Evolutionary conservation across 2,797 vertebrate genomes (phyloP).

Genomic region (Trichosurus vulpecula): DNA sequence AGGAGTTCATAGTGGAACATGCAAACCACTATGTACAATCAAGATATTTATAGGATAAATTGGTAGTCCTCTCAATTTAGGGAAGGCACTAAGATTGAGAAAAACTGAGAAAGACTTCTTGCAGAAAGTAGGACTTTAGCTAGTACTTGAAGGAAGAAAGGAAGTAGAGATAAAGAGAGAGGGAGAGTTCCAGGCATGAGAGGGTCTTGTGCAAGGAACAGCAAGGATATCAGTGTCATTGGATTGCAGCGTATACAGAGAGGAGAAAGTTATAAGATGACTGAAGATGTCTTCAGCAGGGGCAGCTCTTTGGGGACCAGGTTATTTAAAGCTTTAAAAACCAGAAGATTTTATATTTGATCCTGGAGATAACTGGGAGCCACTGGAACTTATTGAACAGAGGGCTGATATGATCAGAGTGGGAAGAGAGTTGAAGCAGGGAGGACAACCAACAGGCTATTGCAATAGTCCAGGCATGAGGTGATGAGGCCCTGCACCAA

Average conservation of each 20-base stretch:
- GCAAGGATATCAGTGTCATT: background rate
- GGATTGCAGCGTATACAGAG: background rate
- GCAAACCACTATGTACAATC: background rate
- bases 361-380: background rate
- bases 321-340: background rate
- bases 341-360: background rate
- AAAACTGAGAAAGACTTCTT: background rate
- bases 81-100: constrained; percentile 8
- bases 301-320: background rate
- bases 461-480: too few species aligned
- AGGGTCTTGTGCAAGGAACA: too few species aligned
- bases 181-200: too few species aligned
- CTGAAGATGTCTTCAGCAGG: background rate
- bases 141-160: background rate
- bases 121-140: constrained; percentile 33
- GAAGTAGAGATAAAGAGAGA: too few species aligned
- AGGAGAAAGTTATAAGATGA: background rate
- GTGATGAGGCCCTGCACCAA: too few species aligned
- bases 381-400: background rate
- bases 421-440: too few species aligned
- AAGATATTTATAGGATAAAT: background rate
- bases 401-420: background rate
- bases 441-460: too few species aligned
- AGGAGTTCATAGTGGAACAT: background rate
- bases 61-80: background rate